Percentiles rank a stretch among this genome's conserved stretches.
These are phyloP conservation scores for Carposina sasakii DNA, from an alignment of 1,140 invertebrate species.

Conservation along the genomic window DNA sequence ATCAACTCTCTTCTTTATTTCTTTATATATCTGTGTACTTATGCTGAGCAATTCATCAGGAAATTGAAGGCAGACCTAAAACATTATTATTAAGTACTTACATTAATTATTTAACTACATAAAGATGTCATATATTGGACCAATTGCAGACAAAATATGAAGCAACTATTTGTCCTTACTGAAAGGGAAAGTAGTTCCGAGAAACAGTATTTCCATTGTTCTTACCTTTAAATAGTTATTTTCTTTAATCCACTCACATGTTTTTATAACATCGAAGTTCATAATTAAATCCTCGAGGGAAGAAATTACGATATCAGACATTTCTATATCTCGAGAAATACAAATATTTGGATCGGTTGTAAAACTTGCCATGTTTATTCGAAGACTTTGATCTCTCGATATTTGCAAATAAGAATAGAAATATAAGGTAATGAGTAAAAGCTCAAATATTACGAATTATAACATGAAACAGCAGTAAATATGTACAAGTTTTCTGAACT, in stretches of 20 bases:
- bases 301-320: conserved; percentile 18
- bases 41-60: conserved; percentile 86
- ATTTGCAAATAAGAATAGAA: too few relatives aligned
- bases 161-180: not conserved
- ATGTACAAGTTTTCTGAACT: too few relatives aligned
- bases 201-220: conserved; percentile 18
- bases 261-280: conserved; percentile 42
- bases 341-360: conserved; percentile 56
- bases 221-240: conserved; percentile 78
- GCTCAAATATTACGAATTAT: too few relatives aligned
- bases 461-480: too few relatives aligned
- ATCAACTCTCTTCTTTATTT: conserved; percentile 75
- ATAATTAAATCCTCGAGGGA: conserved; percentile 34
- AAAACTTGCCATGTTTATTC: conserved; percentile 58
- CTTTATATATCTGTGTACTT: conserved; percentile 79
- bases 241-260: conserved; percentile 78
- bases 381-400: too few relatives aligned
- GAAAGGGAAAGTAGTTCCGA: not conserved
- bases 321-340: conserved; percentile 44
- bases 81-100: conserved; percentile 15
- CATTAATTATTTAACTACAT: conserved; percentile 4
- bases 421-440: too few relatives aligned
- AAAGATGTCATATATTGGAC: not conserved
- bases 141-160: not conserved
- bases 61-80: conserved; percentile 90